Evolutionary conservation across 2,797 vertebrate species (phyloP).

Genomic region (Semaprochilodus insignis): DNA sequence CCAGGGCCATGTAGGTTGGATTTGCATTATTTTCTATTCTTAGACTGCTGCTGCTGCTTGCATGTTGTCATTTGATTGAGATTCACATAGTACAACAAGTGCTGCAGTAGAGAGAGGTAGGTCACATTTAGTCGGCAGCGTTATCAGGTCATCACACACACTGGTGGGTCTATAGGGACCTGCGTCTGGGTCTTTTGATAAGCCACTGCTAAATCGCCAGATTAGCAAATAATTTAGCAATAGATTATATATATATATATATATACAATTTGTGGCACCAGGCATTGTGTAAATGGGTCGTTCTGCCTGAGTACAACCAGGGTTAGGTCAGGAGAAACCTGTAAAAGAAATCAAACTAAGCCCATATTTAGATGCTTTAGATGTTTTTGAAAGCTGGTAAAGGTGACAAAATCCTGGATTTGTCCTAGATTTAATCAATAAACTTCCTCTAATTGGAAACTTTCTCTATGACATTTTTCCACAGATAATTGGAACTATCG

Average conservation of each 20-base stretch:
- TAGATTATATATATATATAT: slow-evolving; percentile 11
- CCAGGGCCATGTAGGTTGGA: slow-evolving; percentile 7
- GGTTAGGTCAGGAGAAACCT: no score
- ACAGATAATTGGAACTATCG: no score
- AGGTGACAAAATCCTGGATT: no score
- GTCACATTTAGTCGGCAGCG: slow-evolving; percentile 40
- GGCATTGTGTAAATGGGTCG: no score
- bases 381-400: no score
- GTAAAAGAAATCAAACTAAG: no score
- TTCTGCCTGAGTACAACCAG: no score
- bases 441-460: no score
- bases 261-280: neutral
- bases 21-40: slow-evolving; percentile 38
- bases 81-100: slow-evolving; percentile 54
- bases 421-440: no score
- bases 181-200: slow-evolving; percentile 22
- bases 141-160: slow-evolving; percentile 42
- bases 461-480: no score
- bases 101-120: neutral
- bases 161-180: slow-evolving; percentile 31
- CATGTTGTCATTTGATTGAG: slow-evolving; percentile 11
- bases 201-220: slow-evolving; percentile 8
- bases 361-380: no score
- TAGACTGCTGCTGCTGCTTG: neutral
- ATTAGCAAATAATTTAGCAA: slow-evolving; percentile 33